Evolutionary conservation across 2,888 invertebrate species (phyloP).

Genomic region (Dasysyrphus tricinctus): DNA sequence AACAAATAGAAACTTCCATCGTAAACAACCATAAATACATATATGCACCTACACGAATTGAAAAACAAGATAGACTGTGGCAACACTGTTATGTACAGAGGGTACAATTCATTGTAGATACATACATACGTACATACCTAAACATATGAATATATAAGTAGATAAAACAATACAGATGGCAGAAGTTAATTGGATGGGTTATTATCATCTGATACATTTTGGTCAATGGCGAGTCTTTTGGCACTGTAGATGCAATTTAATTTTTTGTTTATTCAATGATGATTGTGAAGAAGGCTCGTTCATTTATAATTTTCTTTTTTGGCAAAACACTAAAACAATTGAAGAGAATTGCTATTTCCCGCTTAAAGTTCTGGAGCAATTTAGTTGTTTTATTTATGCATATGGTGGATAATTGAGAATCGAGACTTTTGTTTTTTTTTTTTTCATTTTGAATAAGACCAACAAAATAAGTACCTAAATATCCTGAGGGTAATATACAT

Average conservation of each 20-base stretch:
- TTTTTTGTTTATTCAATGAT: conserved; percentile 5
- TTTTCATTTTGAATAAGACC: too few relatives aligned
- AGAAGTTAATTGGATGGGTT: conserved; percentile 68
- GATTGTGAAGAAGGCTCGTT: conserved; percentile 9
- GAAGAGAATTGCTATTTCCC: conserved; percentile 63
- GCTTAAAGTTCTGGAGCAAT: conserved; percentile 16
- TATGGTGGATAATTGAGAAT: neutral
- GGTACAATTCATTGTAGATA: conserved; percentile 4
- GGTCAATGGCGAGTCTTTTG: conserved; percentile 64
- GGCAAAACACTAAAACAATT: conserved; percentile 36
- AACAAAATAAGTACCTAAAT: too few relatives aligned
- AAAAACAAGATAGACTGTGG: neutral
- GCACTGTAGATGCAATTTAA: conserved; percentile 46
- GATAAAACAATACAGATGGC: neutral
- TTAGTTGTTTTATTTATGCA: neutral
- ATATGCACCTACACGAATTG: too few relatives aligned
- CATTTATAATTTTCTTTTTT: conserved; percentile 2
- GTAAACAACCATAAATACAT: too few relatives aligned
- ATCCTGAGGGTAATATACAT: too few relatives aligned
- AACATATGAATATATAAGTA: too few relatives aligned
- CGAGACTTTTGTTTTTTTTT: neutral
- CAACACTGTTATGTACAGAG: neutral
- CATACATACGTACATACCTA: neutral
- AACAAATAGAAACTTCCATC: too few relatives aligned
- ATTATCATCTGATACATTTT: conserved; percentile 65